These are phyloP conservation scores for Zootoca vivipara DNA, from an alignment of 2,113 vertebrate genomes.

Conservation along the genomic window DNA sequence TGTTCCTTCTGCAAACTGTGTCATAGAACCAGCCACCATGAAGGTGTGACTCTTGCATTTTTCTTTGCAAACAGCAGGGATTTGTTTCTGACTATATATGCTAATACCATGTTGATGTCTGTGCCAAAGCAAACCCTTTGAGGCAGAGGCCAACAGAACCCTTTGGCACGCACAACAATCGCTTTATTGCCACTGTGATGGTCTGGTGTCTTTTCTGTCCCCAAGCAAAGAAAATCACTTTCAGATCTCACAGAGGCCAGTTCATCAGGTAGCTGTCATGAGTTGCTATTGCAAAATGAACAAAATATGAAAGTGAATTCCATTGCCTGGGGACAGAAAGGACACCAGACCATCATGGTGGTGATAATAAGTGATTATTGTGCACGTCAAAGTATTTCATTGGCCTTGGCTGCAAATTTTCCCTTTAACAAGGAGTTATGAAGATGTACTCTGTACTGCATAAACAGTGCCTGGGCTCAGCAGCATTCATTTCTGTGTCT, in stretches of 20 bases:
- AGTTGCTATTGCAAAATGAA: not conserved
- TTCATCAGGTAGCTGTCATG: not conserved
- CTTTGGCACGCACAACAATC: not conserved
- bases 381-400: not conserved
- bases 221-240: not conserved
- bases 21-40: not conserved
- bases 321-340: not conserved
- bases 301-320: conserved; percentile 3
- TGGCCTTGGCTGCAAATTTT: not conserved
- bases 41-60: not conserved
- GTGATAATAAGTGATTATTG: not conserved
- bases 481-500: accelerated
- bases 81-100: conserved; percentile 12
- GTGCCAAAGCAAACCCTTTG: conserved; percentile 7
- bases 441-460: not conserved
- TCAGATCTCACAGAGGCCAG: not conserved
- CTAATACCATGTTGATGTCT: not conserved
- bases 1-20: not conserved
- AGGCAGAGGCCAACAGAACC: not conserved
- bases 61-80: not conserved
- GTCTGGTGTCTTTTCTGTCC: not conserved
- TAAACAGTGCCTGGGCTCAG: not conserved
- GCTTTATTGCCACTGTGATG: not conserved
- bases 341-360: not conserved
- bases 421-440: not conserved